Evolutionary conservation across 2,797 vertebrate genomes (phyloP).

Genomic region (Scarus forsteni): DNA sequence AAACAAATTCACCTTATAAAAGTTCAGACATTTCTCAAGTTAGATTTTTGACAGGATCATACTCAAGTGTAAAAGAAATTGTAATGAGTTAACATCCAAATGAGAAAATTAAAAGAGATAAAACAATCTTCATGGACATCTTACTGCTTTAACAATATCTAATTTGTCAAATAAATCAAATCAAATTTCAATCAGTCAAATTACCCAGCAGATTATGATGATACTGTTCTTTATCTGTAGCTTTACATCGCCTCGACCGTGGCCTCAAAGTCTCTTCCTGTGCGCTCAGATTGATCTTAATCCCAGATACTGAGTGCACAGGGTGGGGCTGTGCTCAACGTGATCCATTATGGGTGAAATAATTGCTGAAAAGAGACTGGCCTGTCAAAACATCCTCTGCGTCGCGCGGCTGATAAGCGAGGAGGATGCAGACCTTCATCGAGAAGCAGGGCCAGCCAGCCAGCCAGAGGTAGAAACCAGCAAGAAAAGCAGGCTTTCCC

Average conservation of each 20-base stretch:
- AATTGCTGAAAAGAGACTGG: constrained; percentile 82
- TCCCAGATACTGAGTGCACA: constrained; percentile 46
- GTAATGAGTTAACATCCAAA: constrained; percentile 34
- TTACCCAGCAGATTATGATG: constrained; percentile 28
- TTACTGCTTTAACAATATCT: neutral
- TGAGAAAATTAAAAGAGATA: constrained; percentile 15
- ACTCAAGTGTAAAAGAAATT: constrained; percentile 14
- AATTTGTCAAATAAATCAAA: constrained; percentile 31
- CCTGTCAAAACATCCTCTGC: constrained; percentile 77
- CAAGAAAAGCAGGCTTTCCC: constrained; percentile 65
- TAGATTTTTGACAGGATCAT: too few species aligned
- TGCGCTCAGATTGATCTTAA: constrained; percentile 65
- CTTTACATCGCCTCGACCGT: constrained; percentile 32
- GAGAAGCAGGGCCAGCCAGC: constrained; percentile 59
- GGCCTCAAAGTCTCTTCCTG: constrained; percentile 40
- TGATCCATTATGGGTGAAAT: constrained; percentile 81
- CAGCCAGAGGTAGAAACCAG: constrained; percentile 79
- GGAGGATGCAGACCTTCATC: constrained; percentile 72
- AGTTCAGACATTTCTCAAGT: too few species aligned
- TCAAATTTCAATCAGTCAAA: too few species aligned
- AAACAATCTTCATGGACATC: too few species aligned
- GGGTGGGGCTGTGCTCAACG: constrained; percentile 59
- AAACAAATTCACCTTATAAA: too few species aligned
- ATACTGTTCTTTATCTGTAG: constrained; percentile 28
- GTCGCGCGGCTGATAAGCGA: constrained; percentile 73